phyloP scores from a whole-genome alignment of 92 coral and sea anemone genomes.

The Ricordea florida region DNA sequence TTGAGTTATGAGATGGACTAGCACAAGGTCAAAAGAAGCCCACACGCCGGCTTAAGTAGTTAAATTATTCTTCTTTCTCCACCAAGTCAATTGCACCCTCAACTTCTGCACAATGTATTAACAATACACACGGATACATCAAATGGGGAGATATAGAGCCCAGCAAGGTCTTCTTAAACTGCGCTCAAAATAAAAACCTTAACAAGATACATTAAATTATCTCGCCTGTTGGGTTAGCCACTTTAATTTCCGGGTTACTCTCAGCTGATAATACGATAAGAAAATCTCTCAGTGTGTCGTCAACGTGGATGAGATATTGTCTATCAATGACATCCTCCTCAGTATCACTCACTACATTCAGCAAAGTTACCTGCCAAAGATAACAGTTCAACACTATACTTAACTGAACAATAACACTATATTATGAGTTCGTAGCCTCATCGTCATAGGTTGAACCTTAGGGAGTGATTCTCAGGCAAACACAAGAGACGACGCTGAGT shows the following conservation, averaged over 20 bases:
- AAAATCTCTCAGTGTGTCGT: slow-evolving; percentile 21
- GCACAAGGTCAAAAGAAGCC: no score
- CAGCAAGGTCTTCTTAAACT: neutral
- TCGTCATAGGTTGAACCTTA: no score
- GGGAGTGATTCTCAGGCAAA: no score
- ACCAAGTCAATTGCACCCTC: no score
- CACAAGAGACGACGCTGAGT: no score
- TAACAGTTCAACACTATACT: neutral
- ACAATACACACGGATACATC: no score
- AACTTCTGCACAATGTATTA: no score
- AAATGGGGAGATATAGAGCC: no score
- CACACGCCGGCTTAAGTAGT: no score
- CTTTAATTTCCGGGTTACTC: neutral
- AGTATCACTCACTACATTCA: slow-evolving; percentile 23
- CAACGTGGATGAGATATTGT: slow-evolving; percentile 29
- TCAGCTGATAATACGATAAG: slow-evolving; percentile 42
- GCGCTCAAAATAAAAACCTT: neutral
- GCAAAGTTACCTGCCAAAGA: neutral
- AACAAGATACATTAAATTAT: neutral
- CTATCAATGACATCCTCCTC: neutral
- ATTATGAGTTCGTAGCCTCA: no score
- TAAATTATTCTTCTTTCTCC: no score
- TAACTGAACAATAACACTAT: neutral
- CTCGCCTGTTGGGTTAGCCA: slow-evolving; percentile 18
- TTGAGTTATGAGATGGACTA: no score